Evolutionary conservation across 1,140 invertebrate species (phyloP), one percentile per base, ranked within the genome.

Genomic region (Nephotettix cincticeps): DNA sequence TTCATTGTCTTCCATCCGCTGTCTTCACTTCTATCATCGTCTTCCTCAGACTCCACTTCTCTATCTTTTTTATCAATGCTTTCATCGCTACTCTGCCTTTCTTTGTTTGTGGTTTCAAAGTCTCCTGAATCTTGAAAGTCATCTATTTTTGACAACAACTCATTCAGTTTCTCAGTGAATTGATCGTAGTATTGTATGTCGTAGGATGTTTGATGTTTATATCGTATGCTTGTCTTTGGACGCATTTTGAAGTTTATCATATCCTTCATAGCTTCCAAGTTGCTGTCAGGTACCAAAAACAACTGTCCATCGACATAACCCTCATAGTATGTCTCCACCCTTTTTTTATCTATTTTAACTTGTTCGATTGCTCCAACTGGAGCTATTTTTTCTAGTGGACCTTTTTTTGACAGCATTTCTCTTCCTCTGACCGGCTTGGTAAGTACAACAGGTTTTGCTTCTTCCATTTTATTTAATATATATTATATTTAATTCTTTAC

Each of bases 151-250:
- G 17, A n/a, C 28, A 64, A 36, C 32, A 64, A 64, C 13, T 64
- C n/a, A n/a, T 29, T n/a, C 28, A 64, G 61, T 19, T n/a, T 30
- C 17, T 64, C 28, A 4, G 17, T 64, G 25, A 64, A 64, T 3
- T 29, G 28, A 19, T 30, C 28, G 14, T 30, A 64, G 4, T 64
- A n/a, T 30, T n/a, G 13, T 4, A 64, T 14, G 28, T 30, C 61
- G 32, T 64, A 64, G n/a, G 28, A 64, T n/a, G 61, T 64, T 64
- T 64, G 61, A 17, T 64, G 61, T 30, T 64, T 64, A 17, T 64
- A 36, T 17, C 61, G 9, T 36, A 30, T 14, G 25, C 61, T 64
- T 19, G n/a, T 28, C 23, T 23, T 64, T 21, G 14, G 14, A 11
- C 47, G 4, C 61, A 30, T 64, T 23, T n/a, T 64, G 28, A 30